Percentiles rank a stretch among this genome's conserved stretches.
phyloP scores from a whole-genome alignment of 2,888 invertebrate genomes.

The Lysandra coridon region DNA sequence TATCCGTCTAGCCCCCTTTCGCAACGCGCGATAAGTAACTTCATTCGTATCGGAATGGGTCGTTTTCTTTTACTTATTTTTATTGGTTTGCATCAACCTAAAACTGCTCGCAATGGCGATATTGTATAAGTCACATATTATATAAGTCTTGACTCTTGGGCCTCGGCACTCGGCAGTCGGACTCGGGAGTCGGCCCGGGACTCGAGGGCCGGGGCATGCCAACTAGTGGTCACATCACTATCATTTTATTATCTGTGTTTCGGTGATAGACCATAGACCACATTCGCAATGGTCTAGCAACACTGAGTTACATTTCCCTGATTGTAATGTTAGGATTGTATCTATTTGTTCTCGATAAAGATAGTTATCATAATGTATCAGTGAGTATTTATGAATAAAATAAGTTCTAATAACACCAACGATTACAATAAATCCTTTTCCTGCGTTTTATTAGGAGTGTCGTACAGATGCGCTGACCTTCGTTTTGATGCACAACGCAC shows the following conservation, averaged over 20 bases:
- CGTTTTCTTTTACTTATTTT: too few species aligned
- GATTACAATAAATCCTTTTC: constrained; percentile 48
- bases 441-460: constrained; percentile 67
- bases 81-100: too few species aligned
- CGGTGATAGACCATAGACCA: neutral
- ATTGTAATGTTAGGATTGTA: constrained; percentile 74
- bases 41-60: too few species aligned
- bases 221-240: neutral
- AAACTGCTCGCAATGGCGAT: too few species aligned
- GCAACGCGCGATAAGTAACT: too few species aligned
- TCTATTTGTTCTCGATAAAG: constrained; percentile 72
- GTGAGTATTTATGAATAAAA: constrained; percentile 68
- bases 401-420: constrained; percentile 48
- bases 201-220: too few species aligned
- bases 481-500: constrained; percentile 82
- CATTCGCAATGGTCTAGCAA: constrained; percentile 49
- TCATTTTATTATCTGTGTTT: neutral
- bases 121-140: too few species aligned
- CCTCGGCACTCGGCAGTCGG: too few species aligned
- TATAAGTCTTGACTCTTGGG: too few species aligned
- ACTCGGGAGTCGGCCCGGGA: too few species aligned
- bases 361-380: constrained; percentile 71
- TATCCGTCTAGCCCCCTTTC: too few species aligned
- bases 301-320: constrained; percentile 64
- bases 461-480: constrained; percentile 80